Evolutionary conservation across 2,797 vertebrate genomes (phyloP).

Genomic region (Sebastes taczanowskii): DNA sequence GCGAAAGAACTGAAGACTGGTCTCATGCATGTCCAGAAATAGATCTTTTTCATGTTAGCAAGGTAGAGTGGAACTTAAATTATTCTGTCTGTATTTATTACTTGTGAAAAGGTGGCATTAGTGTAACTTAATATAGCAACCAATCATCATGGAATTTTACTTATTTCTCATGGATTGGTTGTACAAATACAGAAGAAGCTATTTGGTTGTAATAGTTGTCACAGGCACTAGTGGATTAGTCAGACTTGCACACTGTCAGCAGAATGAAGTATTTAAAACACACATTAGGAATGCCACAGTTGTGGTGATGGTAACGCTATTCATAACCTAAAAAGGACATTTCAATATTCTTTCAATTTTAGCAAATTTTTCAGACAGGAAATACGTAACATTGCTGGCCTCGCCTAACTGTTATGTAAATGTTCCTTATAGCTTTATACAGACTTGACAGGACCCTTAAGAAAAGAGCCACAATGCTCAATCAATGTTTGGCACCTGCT

Average conservation of each 20-base stretch:
- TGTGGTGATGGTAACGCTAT: not conserved
- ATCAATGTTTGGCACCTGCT: not conserved
- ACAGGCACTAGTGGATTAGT: not conserved
- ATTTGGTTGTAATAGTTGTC: not conserved
- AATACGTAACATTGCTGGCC: too few species aligned
- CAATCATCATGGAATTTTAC: not conserved
- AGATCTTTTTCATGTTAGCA: not conserved
- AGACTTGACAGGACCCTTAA: not conserved
- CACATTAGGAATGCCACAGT: not conserved
- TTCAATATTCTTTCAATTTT: not conserved
- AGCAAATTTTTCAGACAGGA: not conserved
- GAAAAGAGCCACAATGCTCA: not conserved
- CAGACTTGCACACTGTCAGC: not conserved
- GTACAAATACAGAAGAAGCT: not conserved
- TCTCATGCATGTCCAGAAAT: constrained; percentile 6
- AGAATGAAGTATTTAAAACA: not conserved
- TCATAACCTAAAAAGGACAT: not conserved
- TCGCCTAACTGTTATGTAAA: not conserved
- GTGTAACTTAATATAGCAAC: not conserved
- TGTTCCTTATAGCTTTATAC: not conserved
- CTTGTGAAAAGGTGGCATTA: not conserved
- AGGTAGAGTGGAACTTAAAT: not conserved
- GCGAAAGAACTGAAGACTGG: constrained; percentile 13
- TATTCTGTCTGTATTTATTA: not conserved
- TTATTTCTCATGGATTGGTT: not conserved